Evolutionary conservation across 2,888 invertebrate species (phyloP).

Genomic region (Thera obeliscata): DNA sequence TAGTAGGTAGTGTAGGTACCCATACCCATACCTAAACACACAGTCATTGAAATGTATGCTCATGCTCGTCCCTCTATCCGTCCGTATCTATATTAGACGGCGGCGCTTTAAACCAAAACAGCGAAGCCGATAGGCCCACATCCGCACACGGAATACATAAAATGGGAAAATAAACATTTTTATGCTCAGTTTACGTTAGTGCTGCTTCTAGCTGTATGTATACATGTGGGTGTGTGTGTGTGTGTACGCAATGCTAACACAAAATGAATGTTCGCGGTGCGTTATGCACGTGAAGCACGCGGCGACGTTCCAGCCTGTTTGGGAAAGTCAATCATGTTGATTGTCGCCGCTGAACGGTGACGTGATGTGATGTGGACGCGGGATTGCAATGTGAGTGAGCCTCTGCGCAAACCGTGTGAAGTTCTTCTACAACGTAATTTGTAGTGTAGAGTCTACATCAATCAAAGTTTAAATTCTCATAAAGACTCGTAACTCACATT

Average conservation of each 20-base stretch:
- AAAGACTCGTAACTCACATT: too few relatives aligned
- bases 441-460: too few relatives aligned
- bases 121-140: slow-evolving; percentile 3
- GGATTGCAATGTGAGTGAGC: background rate
- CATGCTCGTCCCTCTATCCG: background rate
- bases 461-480: too few relatives aligned
- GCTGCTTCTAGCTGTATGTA: background rate
- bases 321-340: slow-evolving; percentile 14
- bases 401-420: too few relatives aligned
- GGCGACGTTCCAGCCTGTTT: slow-evolving; percentile 9
- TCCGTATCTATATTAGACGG: slow-evolving; percentile 8
- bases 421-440: too few relatives aligned
- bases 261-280: slow-evolving; percentile 1
- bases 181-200: slow-evolving; percentile 10
- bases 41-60: background rate
- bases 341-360: slow-evolving; percentile 4
- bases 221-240: background rate
- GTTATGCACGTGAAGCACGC: slow-evolving; percentile 9
- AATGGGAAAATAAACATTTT: slow-evolving; percentile 16
- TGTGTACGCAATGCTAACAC: background rate
- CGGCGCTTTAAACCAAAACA: background rate
- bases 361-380: background rate
- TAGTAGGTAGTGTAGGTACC: too few relatives aligned
- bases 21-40: background rate
- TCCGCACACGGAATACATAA: slow-evolving; percentile 11